Evolutionary conservation across 2,797 vertebrate genomes (phyloP).

Genomic region (Phrynocephalus vlangalii): DNA sequence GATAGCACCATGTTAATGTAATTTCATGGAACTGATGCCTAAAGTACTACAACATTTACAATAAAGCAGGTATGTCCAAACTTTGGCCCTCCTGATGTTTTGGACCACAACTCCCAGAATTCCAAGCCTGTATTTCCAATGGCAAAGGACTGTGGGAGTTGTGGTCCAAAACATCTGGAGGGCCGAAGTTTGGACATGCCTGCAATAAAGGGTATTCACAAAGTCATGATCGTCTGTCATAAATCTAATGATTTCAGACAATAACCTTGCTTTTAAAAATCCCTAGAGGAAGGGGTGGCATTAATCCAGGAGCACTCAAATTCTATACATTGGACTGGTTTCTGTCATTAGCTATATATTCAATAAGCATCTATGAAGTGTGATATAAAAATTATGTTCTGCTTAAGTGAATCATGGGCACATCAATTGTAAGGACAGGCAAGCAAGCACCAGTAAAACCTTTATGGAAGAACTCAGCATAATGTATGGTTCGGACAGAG

Average conservation of each 20-base stretch:
- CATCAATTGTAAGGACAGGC: constrained; percentile 4
- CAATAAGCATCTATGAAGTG: constrained; percentile 5
- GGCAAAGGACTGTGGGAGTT: too few relatives aligned
- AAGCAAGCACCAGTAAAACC: constrained; percentile 8
- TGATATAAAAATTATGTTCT: constrained; percentile 29
- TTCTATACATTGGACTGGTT: constrained; percentile 25
- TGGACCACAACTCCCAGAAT: too few relatives aligned
- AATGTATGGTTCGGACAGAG: constrained; percentile 16
- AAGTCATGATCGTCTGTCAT: not conserved
- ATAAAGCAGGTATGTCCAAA: too few relatives aligned
- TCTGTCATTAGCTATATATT: constrained; percentile 22
- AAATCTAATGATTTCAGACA: not conserved
- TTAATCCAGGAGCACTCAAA: constrained; percentile 22
- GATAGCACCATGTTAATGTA: not conserved
- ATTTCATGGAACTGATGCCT: not conserved
- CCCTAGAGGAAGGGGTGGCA: constrained; percentile 30
- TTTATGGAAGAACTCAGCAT: constrained; percentile 25
- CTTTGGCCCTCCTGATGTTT: too few relatives aligned
- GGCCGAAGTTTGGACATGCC: too few relatives aligned
- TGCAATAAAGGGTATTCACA: not conserved
- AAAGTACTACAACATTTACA: not conserved
- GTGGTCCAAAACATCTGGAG: too few relatives aligned
- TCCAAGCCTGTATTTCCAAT: too few relatives aligned
- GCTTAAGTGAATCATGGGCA: constrained; percentile 19
- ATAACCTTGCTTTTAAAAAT: not conserved